These are phyloP conservation scores for Micromesistius poutassou DNA, from an alignment of 2,797 vertebrate species.

Conservation along the genomic window DNA sequence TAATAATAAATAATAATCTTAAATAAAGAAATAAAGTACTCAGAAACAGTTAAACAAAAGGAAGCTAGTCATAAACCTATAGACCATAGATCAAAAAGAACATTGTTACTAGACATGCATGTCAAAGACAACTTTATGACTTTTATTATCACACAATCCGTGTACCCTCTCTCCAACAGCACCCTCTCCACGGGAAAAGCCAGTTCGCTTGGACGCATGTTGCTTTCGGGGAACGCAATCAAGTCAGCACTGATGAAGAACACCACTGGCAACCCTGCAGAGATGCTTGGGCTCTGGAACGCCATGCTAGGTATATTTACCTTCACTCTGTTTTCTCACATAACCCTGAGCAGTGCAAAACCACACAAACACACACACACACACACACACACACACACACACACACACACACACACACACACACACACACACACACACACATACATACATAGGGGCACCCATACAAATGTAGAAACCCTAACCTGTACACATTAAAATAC, in stretches of 20 bases:
- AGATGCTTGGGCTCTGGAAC: background rate
- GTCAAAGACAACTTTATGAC: background rate
- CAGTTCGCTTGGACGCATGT: background rate
- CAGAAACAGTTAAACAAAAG: background rate
- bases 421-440: too few relatives aligned
- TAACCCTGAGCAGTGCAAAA: background rate
- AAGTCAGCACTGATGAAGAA: slow-evolving; percentile 21
- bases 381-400: too few relatives aligned
- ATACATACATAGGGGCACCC: too few relatives aligned
- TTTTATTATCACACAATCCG: slow-evolving; percentile 2
- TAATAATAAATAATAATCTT: background rate
- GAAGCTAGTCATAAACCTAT: background rate
- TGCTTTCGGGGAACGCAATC: slow-evolving; percentile 31
- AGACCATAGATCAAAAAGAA: background rate
- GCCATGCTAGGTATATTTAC: background rate
- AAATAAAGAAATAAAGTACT: background rate
- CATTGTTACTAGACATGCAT: background rate
- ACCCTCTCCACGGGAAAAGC: slow-evolving; percentile 16
- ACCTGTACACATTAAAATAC: background rate
- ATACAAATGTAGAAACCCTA: too few relatives aligned
- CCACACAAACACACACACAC: background rate
- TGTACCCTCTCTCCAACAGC: slow-evolving; percentile 46
- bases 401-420: too few relatives aligned
- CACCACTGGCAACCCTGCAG: background rate
- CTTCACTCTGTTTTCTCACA: background rate